A percentile compares a stretch with the other conserved stretches of the same genome.
Conservation (phyloP, 2,888 invertebrate species). For the Paralinhomoeus sp. region DNA sequence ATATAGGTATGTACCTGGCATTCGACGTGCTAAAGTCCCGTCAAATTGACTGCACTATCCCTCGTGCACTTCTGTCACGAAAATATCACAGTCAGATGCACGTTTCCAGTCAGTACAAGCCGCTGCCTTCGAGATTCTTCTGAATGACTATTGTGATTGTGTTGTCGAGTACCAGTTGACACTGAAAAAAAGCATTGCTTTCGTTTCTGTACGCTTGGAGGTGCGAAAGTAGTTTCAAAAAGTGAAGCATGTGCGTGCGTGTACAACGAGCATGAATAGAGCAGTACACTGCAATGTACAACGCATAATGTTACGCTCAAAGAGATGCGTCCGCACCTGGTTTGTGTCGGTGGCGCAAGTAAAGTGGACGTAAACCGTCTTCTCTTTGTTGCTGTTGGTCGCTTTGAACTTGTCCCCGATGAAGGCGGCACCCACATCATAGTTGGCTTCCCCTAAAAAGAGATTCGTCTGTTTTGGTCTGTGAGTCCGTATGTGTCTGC, state of each 20-base stretch:
- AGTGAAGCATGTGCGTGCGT: too few relatives aligned
- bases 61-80: too few relatives aligned
- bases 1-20: too few relatives aligned
- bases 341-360: slow-evolving; percentile 87
- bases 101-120: slow-evolving; percentile 7
- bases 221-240: slow-evolving; percentile 99
- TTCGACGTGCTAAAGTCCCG: too few relatives aligned
- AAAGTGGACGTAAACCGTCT: slow-evolving; percentile 99
- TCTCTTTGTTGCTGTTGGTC: slow-evolving; percentile 97
- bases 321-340: neutral
- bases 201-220: slow-evolving; percentile 38
- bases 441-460: slow-evolving; percentile 57
- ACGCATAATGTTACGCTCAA: too few relatives aligned
- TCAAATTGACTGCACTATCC: too few relatives aligned
- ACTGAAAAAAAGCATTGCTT: neutral
- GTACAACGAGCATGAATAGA: too few relatives aligned
- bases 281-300: too few relatives aligned
- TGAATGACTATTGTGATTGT: slow-evolving; percentile 25
- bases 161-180: slow-evolving; percentile 20
- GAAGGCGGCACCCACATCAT: slow-evolving; percentile 93
- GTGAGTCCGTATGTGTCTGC: too few relatives aligned
- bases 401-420: slow-evolving; percentile 99
- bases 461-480: too few relatives aligned
- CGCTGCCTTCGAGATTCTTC: slow-evolving; percentile 23
- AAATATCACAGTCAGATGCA: too few relatives aligned